These are phyloP conservation scores for Drosophila dunni DNA, from an alignment of 1,140 invertebrate genomes.

Conservation along the genomic window DNA sequence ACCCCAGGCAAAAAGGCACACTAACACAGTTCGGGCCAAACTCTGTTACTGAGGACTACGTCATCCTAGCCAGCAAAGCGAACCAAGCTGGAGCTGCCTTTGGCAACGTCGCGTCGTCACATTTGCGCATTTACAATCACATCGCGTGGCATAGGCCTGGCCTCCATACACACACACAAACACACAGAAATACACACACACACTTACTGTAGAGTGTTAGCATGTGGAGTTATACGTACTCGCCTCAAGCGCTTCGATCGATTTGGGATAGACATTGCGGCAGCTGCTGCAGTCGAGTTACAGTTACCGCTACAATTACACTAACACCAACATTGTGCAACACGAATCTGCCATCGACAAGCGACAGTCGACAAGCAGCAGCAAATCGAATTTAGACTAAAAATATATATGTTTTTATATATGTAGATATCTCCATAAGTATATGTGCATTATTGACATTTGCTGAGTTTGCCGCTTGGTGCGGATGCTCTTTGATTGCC, in stretches of 20 bases:
- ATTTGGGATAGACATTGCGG: conserved; percentile 77
- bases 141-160: conserved; percentile 74
- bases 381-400: conserved; percentile 60
- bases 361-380: conserved; percentile 38
- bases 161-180: conserved; percentile 46
- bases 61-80: conserved; percentile 66
- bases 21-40: conserved; percentile 65
- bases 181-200: conserved; percentile 32
- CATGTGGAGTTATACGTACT: conserved; percentile 69
- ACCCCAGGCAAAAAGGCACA: conserved; percentile 65
- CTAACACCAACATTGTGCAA: conserved; percentile 22
- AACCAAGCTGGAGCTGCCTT: conserved; percentile 55
- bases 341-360: conserved; percentile 59
- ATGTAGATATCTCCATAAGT: not conserved
- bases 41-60: conserved; percentile 69
- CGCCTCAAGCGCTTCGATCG: conserved; percentile 63
- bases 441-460: not conserved
- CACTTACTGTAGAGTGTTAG: conserved; percentile 18
- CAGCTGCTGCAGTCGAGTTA: conserved; percentile 58
- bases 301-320: conserved; percentile 30
- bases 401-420: conserved; percentile 6
- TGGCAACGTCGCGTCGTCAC: conserved; percentile 63
- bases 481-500: conserved; percentile 41
- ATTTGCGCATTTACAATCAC: conserved; percentile 81
- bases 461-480: conserved; percentile 11